Conservation (phyloP, 2,113 vertebrate genomes). For the Aegotheles bennettii region DNA sequence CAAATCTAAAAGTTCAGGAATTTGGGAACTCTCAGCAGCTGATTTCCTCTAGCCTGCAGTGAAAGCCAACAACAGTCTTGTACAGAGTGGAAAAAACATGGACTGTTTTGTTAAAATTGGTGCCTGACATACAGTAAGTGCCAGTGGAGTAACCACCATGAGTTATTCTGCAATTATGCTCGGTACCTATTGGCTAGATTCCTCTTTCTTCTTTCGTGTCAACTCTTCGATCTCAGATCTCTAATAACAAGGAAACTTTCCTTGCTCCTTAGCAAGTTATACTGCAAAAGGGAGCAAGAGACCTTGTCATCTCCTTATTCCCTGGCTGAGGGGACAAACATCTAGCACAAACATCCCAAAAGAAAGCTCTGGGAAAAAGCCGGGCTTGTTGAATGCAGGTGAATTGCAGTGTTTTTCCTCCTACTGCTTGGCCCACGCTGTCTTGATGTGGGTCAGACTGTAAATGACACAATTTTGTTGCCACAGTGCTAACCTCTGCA, state of each 20-base stretch:
- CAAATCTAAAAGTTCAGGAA: neutral
- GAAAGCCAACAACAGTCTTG: neutral
- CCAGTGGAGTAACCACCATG: neutral
- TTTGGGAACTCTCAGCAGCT: neutral
- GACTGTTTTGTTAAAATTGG: neutral
- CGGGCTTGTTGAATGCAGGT: neutral
- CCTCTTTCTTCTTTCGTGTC: neutral
- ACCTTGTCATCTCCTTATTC: neutral
- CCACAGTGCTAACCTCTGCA: neutral
- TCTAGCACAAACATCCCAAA: neutral
- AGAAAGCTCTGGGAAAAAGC: neutral
- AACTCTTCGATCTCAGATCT: neutral
- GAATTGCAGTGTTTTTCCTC: neutral
- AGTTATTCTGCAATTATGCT: neutral
- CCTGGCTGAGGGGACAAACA: neutral
- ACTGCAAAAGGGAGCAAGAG: neutral
- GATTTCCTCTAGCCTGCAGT: neutral
- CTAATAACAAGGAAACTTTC: neutral
- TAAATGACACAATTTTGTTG: slow-evolving; percentile 1
- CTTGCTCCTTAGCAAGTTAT: neutral
- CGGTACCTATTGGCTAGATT: rapidly evolving
- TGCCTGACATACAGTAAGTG: rapidly evolving
- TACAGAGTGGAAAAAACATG: neutral
- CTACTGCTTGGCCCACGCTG: neutral
- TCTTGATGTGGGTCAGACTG: slow-evolving; percentile 34